phyloP scores from a whole-genome alignment of 2,888 invertebrate species.

The Colostygia pectinataria region DNA sequence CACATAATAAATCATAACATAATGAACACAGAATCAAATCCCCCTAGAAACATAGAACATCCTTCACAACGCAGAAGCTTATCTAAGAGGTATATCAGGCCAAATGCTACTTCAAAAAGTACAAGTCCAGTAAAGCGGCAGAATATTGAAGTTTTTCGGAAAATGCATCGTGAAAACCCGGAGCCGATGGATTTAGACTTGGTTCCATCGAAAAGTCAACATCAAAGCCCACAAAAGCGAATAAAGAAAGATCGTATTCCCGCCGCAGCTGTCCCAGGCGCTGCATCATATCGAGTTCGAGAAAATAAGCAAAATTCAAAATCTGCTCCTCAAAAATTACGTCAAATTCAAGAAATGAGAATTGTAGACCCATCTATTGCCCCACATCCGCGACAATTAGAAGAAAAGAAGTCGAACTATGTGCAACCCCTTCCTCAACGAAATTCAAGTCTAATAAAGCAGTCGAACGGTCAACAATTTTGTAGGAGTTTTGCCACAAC shows the following conservation, averaged over 20 bases:
- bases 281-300: constrained; percentile 2
- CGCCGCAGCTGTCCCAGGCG: neutral
- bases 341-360: constrained; percentile 1
- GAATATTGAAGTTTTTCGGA: neutral
- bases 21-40: constrained; percentile 2
- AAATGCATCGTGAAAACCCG: neutral
- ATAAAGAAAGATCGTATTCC: neutral
- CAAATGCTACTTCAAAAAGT: neutral
- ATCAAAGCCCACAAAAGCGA: constrained; percentile 5
- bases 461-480: constrained; percentile 6
- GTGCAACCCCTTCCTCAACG: neutral
- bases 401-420: neutral
- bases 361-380: constrained; percentile 12
- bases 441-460: neutral
- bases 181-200: constrained; percentile 1
- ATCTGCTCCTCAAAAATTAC: constrained; percentile 3
- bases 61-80: neutral
- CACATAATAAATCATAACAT: constrained; percentile 1
- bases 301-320: neutral
- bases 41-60: neutral
- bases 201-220: neutral
- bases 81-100: neutral
- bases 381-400: neutral
- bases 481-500: constrained; percentile 16
- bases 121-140: neutral